Percentiles rank a stretch among this genome's conserved stretches.
Conservation (phyloP, 1,140 invertebrate genomes). For the Cyrtorhinus lividipennis region DNA sequence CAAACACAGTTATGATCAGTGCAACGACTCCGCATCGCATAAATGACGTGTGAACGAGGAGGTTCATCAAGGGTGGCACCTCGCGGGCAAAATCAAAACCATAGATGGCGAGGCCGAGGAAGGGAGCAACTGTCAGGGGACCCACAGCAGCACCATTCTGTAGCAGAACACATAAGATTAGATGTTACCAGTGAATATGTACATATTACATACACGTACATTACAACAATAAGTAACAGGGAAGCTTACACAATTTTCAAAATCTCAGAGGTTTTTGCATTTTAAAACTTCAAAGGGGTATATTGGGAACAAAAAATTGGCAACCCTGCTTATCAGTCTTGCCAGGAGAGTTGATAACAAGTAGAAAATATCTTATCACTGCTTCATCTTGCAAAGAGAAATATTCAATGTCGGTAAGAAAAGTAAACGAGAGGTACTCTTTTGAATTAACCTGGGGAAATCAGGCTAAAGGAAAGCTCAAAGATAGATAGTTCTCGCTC, state of each 20-base stretch:
- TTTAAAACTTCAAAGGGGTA: no score
- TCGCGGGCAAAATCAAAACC: conserved; percentile 47
- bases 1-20: conserved; percentile 42
- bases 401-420: no score
- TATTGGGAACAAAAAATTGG: no score
- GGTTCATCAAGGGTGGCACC: conserved; percentile 39
- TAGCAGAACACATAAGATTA: conserved; percentile 24
- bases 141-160: conserved; percentile 49
- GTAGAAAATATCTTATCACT: no score
- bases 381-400: no score
- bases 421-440: no score
- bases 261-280: no score
- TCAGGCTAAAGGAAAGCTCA: no score
- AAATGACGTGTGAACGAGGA: conserved; percentile 45
- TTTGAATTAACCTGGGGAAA: no score
- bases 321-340: no score
- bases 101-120: conserved; percentile 46
- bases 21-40: conserved; percentile 44
- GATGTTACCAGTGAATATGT: neutral
- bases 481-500: no score
- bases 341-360: no score
- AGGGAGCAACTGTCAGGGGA: conserved; percentile 42
- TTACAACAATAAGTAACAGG: neutral
- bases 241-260: conserved; percentile 18
- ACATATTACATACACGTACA: neutral